A percentile compares a stretch with the other conserved stretches of the same genome.
Evolutionary conservation across 2,113 vertebrate genomes (phyloP).

Genomic region (Ursus arctos): DNA sequence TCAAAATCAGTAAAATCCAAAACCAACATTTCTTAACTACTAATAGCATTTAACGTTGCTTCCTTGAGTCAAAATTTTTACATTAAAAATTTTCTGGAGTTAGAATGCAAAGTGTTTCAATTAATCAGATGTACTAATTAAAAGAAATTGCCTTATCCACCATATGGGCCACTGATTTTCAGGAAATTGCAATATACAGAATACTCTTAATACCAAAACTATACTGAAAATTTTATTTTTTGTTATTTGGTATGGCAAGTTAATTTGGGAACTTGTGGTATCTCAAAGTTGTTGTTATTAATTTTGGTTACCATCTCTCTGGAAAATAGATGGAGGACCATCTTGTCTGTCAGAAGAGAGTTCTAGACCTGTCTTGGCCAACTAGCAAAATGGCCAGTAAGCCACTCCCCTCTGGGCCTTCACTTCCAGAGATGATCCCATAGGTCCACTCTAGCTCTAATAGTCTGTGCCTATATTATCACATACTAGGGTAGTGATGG

Average conservation of each 20-base stretch:
- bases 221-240: background rate
- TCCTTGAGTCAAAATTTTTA: background rate
- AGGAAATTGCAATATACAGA: background rate
- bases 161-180: background rate
- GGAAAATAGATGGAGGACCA: background rate
- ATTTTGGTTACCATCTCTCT: background rate
- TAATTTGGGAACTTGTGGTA: background rate
- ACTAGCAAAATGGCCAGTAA: background rate
- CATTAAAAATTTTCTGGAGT: background rate
- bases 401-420: background rate
- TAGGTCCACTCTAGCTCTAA: background rate
- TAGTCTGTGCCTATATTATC: background rate
- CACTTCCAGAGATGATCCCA: background rate
- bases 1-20: constrained; percentile 5
- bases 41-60: background rate
- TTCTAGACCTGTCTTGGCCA: background rate
- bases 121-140: background rate
- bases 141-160: background rate
- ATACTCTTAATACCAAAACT: background rate
- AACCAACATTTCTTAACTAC: background rate
- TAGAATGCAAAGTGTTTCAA: background rate
- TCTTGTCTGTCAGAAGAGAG: background rate
- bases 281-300: background rate
- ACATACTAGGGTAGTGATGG: background rate
- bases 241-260: background rate